Percentiles rank a stretch among this genome's conserved stretches.
phyloP scores from a whole-genome alignment of 2,888 invertebrate species.

The Caenorhabditis sp. region DNA sequence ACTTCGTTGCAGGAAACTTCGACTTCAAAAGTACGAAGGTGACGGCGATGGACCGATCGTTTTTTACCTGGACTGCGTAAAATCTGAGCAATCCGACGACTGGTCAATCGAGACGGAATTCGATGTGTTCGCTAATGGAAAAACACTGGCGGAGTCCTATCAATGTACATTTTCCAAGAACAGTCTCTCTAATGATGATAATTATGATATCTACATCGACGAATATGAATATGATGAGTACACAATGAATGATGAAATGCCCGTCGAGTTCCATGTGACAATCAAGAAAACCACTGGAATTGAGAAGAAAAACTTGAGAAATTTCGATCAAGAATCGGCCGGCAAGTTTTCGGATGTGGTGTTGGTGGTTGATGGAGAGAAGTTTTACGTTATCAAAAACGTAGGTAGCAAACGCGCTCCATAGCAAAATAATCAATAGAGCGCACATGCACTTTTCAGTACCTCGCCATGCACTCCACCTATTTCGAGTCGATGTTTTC shows the following conservation, averaged over 20 bases:
- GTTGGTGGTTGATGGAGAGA: not conserved
- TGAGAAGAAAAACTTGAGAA: not conserved
- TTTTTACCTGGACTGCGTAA: not conserved
- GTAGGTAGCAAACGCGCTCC: too few relatives aligned
- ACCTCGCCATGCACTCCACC: not conserved
- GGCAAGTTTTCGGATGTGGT: not conserved
- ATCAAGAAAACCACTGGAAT: slow-evolving; percentile 6
- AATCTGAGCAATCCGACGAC: too few relatives aligned
- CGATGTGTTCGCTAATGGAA: too few relatives aligned
- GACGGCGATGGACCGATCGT: too few relatives aligned
- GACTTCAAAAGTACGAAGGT: too few relatives aligned
- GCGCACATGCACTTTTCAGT: too few relatives aligned
- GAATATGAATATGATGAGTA: not conserved
- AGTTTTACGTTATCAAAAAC: not conserved
- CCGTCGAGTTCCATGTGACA: not conserved
- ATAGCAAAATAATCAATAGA: too few relatives aligned
- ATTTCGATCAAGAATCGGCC: not conserved
- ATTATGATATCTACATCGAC: not conserved
- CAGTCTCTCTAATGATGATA: not conserved
- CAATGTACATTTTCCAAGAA: too few relatives aligned
- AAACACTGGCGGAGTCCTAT: too few relatives aligned
- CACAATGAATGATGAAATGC: not conserved
- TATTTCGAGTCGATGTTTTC: slow-evolving; percentile 1
- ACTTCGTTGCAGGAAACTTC: too few relatives aligned
- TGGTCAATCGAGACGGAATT: too few relatives aligned